Percentiles rank a stretch among this genome's conserved stretches.
Conservation (phyloP, 2,797 vertebrate genomes). For the Brachyrhaphis roseni region DNA sequence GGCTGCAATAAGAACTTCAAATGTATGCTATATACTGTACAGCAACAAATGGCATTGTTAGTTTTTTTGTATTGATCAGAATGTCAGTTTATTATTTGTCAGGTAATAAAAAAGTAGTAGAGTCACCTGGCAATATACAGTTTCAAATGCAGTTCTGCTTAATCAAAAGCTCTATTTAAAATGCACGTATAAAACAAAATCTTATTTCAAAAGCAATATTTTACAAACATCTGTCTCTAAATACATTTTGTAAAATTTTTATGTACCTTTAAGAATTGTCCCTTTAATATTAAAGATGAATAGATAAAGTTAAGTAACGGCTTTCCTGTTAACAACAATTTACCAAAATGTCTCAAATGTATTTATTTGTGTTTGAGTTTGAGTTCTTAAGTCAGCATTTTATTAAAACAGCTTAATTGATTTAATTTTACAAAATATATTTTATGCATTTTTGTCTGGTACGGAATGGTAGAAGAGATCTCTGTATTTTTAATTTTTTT, state of each 20-base stretch:
- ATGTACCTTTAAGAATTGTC: not conserved
- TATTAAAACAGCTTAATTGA: not conserved
- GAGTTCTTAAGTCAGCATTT: not conserved
- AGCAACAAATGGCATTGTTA: not conserved
- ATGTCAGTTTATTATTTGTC: not conserved
- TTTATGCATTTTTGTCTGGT: not conserved
- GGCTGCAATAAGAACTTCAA: slow-evolving; percentile 7
- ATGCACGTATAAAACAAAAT: not conserved
- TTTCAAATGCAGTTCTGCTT: not conserved
- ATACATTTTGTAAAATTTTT: not conserved
- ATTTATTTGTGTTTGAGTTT: not conserved
- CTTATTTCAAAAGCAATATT: slow-evolving; percentile 3
- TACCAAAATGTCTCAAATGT: not conserved
- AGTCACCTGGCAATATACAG: not conserved
- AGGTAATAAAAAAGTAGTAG: not conserved
- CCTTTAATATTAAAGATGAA: not conserved
- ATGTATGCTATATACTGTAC: not conserved
- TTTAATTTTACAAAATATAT: not conserved
- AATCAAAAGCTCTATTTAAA: not conserved
- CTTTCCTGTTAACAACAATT: not conserved
- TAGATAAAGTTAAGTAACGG: not conserved
- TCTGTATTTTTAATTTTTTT: not conserved
- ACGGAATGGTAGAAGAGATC: not conserved
- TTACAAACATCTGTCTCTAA: not conserved
- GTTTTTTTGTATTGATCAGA: not conserved